These are phyloP conservation scores for Macaca mulatta DNA, from an alignment of 2,113 vertebrate species.

Conservation along the genomic window DNA sequence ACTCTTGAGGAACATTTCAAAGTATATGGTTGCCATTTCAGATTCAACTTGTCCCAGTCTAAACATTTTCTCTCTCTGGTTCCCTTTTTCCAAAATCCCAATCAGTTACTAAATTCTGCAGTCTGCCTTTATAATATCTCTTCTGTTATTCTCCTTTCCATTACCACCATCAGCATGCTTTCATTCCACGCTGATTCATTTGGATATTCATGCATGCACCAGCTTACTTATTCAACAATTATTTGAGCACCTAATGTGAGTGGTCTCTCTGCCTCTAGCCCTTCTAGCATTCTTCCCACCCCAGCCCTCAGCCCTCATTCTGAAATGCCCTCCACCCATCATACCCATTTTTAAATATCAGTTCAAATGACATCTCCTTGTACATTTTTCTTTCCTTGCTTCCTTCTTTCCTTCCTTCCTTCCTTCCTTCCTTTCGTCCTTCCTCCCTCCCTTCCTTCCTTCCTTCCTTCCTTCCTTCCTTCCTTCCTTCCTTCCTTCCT, in stretches of 20 bases:
- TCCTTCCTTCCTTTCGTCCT: too few relatives aligned
- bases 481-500: too few relatives aligned
- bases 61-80: not conserved
- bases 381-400: not conserved
- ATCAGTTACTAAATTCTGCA: not conserved
- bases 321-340: not conserved
- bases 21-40: not conserved
- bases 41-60: not conserved
- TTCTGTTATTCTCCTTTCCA: not conserved
- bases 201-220: not conserved
- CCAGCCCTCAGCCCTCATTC: not conserved
- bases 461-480: too few relatives aligned
- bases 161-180: rapidly evolving
- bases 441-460: too few relatives aligned
- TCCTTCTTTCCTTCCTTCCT: too few relatives aligned
- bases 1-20: not conserved
- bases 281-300: not conserved
- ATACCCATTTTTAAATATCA: not conserved
- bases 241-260: not conserved
- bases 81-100: not conserved
- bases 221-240: not conserved
- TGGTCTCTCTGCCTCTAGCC: not conserved
- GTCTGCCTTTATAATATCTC: not conserved
- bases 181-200: not conserved
- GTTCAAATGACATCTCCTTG: not conserved